phyloP scores from a whole-genome alignment of 2,888 invertebrate genomes.

The Lymantria monacha region DNA sequence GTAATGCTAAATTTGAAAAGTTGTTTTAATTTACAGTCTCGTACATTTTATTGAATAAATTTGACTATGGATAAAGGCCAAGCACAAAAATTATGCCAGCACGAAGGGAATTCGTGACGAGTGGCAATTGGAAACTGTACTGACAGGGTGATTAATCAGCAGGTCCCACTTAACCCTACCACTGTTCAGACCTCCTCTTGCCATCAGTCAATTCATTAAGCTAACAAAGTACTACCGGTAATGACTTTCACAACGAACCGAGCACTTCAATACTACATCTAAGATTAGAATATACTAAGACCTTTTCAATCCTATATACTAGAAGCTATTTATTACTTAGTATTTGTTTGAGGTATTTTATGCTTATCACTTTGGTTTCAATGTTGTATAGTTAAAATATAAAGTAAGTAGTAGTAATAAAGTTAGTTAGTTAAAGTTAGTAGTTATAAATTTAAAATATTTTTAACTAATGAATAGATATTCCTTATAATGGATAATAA shows the following conservation, averaged over 20 bases:
- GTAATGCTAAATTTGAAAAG: no score
- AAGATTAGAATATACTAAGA: slow-evolving; percentile 47
- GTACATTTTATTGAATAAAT: background rate
- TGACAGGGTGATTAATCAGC: slow-evolving; percentile 80
- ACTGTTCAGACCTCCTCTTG: slow-evolving; percentile 72
- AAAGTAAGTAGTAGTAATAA: no score
- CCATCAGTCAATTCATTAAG: slow-evolving; percentile 82
- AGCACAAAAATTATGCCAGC: slow-evolving; percentile 54
- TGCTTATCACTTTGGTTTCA: no score
- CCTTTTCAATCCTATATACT: slow-evolving; percentile 18
- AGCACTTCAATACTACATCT: slow-evolving; percentile 53
- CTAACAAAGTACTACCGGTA: slow-evolving; percentile 78
- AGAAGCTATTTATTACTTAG: slow-evolving; percentile 30
- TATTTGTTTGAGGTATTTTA: background rate
- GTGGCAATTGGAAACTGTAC: slow-evolving; percentile 75
- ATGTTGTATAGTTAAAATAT: no score
- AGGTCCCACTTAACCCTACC: slow-evolving; percentile 78
- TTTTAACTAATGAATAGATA: no score
- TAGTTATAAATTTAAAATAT: no score
- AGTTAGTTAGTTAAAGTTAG: no score
- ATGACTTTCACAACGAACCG: slow-evolving; percentile 71
- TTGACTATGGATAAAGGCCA: slow-evolving; percentile 27
- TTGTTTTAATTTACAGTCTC: slow-evolving; percentile 15
- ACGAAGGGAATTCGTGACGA: slow-evolving; percentile 67
- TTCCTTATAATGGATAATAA: no score